Conservation (phyloP, 2,113 vertebrate genomes). For the Sakesphorus luctuosus region DNA sequence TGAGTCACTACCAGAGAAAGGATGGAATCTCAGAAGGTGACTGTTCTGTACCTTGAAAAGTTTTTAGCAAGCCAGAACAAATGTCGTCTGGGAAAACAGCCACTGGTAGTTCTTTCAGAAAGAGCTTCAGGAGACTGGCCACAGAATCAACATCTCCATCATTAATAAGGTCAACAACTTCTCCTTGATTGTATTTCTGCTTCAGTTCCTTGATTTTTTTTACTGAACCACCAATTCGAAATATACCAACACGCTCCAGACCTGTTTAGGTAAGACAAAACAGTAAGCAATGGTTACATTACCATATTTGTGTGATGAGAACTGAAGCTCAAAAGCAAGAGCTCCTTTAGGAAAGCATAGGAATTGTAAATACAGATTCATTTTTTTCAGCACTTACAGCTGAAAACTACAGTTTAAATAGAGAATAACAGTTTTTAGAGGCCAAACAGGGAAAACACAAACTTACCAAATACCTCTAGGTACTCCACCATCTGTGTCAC, state of each 20-base stretch:
- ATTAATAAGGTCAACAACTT: slow-evolving; percentile 72
- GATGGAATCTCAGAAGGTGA: neutral
- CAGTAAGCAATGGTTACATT: neutral
- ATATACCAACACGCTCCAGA: slow-evolving; percentile 77
- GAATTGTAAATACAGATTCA: neutral
- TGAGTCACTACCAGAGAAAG: neutral
- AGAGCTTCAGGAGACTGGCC: slow-evolving; percentile 83
- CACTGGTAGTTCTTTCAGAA: slow-evolving; percentile 81
- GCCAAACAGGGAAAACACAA: neutral
- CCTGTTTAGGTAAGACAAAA: slow-evolving; percentile 56
- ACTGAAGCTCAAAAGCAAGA: neutral
- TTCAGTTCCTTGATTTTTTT: slow-evolving; percentile 73
- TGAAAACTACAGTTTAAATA: neutral
- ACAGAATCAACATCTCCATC: slow-evolving; percentile 80
- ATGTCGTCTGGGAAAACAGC: slow-evolving; percentile 76
- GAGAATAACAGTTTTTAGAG: neutral
- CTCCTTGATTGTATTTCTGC: slow-evolving; percentile 75
- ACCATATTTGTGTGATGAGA: neutral
- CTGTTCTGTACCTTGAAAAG: slow-evolving; percentile 68
- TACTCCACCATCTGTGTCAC: slow-evolving; percentile 80
- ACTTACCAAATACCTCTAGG: slow-evolving; percentile 77
- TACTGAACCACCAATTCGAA: slow-evolving; percentile 78
- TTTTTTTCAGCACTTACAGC: neutral
- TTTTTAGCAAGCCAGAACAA: slow-evolving; percentile 59
- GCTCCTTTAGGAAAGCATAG: neutral